Percentiles rank a stretch among this genome's conserved stretches.
Evolutionary conservation across 2,113 vertebrate species (phyloP).

Genomic region (Mastomys natalensis): DNA sequence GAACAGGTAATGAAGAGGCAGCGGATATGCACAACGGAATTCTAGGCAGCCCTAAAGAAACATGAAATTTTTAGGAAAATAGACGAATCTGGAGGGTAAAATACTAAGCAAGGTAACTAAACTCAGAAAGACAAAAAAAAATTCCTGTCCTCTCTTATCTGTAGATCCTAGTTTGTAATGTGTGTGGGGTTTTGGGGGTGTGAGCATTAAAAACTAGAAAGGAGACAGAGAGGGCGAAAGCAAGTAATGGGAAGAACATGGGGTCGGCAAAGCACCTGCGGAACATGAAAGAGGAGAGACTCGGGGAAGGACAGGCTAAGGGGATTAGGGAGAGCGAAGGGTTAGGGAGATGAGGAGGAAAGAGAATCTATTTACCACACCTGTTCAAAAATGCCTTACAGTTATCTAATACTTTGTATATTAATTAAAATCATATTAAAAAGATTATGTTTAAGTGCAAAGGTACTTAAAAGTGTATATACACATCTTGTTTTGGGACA

Average conservation of each 20-base stretch:
- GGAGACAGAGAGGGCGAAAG: neutral
- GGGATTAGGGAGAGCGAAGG: neutral
- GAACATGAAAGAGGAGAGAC: neutral
- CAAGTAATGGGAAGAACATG: neutral
- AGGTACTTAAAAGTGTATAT: neutral
- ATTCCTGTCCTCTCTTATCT: neutral
- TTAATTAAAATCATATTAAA: neutral
- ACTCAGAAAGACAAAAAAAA: neutral
- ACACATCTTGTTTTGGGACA: neutral
- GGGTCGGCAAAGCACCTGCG: neutral
- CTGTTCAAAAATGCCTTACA: neutral
- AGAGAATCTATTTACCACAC: neutral
- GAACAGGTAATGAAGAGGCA: neutral
- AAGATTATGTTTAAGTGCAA: neutral
- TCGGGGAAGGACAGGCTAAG: neutral
- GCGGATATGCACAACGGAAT: neutral
- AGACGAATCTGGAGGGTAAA: neutral
- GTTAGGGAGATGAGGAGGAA: neutral
- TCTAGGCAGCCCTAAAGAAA: neutral
- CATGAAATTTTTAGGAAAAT: neutral
- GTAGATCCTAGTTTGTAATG: neutral
- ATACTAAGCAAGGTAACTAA: neutral
- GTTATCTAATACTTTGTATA: neutral
- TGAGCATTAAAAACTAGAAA: neutral
- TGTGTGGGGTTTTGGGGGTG: neutral